phyloP scores from a whole-genome alignment of 2,888 invertebrate species.

The Cylloceria caligata region DNA sequence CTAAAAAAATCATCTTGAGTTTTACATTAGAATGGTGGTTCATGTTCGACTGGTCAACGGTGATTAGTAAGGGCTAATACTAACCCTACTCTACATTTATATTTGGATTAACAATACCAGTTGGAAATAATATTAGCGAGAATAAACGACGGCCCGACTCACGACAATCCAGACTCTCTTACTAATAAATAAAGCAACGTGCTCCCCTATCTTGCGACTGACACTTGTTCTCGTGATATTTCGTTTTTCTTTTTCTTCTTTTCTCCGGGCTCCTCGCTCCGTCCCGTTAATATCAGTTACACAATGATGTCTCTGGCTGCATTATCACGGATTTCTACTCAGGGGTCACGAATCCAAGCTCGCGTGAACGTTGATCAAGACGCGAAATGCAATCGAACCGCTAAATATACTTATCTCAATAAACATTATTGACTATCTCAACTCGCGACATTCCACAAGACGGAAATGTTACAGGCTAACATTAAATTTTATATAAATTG shows the following conservation, averaged over 20 bases:
- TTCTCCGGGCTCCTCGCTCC: constrained; percentile 15
- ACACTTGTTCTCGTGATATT: constrained; percentile 32
- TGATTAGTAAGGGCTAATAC: neutral
- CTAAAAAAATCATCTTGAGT: no score
- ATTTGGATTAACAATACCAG: neutral
- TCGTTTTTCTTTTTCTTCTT: constrained; percentile 12
- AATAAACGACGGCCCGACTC: neutral
- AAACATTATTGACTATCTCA: constrained; percentile 26
- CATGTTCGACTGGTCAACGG: neutral
- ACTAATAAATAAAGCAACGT: constrained; percentile 48
- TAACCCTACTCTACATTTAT: neutral
- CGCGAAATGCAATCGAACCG: constrained; percentile 53
- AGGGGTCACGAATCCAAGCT: constrained; percentile 61
- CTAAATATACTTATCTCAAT: constrained; percentile 52
- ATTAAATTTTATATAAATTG: neutral
- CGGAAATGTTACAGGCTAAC: neutral
- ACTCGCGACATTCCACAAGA: constrained; percentile 14
- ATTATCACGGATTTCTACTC: constrained; percentile 55
- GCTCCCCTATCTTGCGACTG: constrained; percentile 38
- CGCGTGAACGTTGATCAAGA: constrained; percentile 52
- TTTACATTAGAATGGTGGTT: no score
- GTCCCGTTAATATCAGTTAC: constrained; percentile 41
- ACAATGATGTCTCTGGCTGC: constrained; percentile 13
- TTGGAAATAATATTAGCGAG: neutral
- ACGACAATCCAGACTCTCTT: neutral